Evolutionary conservation across 2,797 vertebrate species (phyloP).

Genomic region (Alectoris magna): DNA sequence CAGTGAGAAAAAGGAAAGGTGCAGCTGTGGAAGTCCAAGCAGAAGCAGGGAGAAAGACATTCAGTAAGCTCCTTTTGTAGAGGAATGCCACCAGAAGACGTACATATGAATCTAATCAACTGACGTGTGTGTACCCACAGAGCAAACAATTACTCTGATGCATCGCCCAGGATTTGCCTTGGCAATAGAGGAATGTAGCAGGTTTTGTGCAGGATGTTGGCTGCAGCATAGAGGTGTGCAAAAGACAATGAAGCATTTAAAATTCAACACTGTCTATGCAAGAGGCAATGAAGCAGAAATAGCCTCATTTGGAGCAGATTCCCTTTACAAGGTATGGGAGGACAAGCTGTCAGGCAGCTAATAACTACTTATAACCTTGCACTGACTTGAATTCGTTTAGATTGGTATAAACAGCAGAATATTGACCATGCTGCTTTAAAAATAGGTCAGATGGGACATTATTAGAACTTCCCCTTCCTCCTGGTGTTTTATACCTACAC

Average conservation of each 20-base stretch:
- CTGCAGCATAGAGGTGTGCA: background rate
- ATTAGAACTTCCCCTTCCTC: background rate
- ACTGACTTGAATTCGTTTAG: background rate
- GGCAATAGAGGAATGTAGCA: background rate
- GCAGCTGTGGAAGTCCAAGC: background rate
- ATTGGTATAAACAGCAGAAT: background rate
- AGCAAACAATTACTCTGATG: background rate
- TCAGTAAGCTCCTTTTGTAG: background rate
- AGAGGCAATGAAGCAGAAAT: background rate
- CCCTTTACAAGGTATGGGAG: background rate
- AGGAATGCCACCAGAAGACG: background rate
- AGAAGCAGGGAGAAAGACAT: accelerated
- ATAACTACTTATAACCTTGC: background rate
- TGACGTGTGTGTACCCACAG: background rate
- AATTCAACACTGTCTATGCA: background rate
- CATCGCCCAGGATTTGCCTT: background rate
- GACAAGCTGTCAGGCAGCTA: background rate
- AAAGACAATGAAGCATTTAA: background rate
- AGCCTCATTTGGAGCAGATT: slow-evolving; percentile 15
- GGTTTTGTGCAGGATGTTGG: background rate
- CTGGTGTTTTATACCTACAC: background rate
- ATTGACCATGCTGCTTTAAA: background rate
- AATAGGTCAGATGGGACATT: background rate
- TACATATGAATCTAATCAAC: background rate
- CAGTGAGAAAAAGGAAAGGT: background rate